Base-by-base conservation (phyloP, 2,797 vertebrate genomes). In the Periophthalmus magnuspinnatus region DNA sequence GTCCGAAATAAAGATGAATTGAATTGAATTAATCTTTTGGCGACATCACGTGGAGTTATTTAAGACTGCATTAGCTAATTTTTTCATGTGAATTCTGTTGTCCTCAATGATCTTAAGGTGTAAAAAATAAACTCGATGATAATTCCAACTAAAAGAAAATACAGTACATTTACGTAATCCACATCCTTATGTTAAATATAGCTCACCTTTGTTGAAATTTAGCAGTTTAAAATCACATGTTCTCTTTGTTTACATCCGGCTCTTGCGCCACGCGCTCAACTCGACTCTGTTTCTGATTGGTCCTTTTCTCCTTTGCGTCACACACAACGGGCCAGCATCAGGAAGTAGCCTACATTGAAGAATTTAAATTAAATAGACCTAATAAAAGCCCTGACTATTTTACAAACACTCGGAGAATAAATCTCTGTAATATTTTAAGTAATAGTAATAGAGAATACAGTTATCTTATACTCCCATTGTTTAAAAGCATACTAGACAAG, bases 211-310 rank as follows among this genome's bases (percentile, higher is more conserved):
- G 24, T 58, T 14, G 1, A 14, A 14, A 32, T 32, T 5, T 58
- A 14, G 56, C 24, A 14, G 3, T 28, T 28, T 28, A 58, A 28
- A 33, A 58, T 28, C 5, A 17, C 16, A 8, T 54, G 8, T 14
- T 64, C 47, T 63, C 59, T 85, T 77, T 90, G 84, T 91, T 91
- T 91, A 90, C 86, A 62, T 88, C 73, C 75, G 47, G 67, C 21
- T 58, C 47, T 54, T 2, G 67, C 24, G 79, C 71, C 88, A 89
- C 84, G 83, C 80, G 84, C 76, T 86, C 73, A 67, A 47, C 48
- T 34, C 34, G 17, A 1, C 67, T 67, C 65, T 34, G 45, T 16
- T 78, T 72, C 79, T 54, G 14, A 90, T 91, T 91, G 88, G 88
- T 62, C 80, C 47, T 1, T 2, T 28, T 28, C 28, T 17, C 0